These are phyloP conservation scores for Ailuropoda melanoleuca DNA, from an alignment of 2,113 vertebrate genomes.

Conservation along the genomic window DNA sequence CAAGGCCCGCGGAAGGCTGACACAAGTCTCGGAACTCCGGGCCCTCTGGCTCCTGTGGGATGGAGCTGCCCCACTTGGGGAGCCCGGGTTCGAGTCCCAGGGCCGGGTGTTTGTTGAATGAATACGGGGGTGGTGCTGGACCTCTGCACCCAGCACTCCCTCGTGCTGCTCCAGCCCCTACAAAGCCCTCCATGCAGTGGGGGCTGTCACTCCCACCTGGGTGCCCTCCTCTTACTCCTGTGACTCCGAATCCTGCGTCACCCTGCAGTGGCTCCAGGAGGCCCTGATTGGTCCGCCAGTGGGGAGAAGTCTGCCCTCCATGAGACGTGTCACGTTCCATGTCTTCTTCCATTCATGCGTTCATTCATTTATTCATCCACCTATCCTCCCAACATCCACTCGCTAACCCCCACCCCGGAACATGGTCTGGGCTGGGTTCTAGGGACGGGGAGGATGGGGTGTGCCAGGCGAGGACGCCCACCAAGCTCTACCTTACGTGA, in stretches of 20 bases:
- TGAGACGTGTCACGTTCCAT: rapidly evolving
- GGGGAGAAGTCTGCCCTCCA: neutral
- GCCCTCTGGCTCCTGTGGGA: rapidly evolving
- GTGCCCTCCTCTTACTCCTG: no score
- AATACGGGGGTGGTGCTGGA: rapidly evolving
- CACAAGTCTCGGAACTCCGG: neutral
- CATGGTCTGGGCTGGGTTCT: neutral
- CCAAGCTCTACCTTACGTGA: neutral
- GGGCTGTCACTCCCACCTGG: neutral
- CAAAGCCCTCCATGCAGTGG: rapidly evolving
- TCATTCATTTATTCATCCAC: no score
- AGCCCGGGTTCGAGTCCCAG: neutral
- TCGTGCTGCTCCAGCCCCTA: neutral
- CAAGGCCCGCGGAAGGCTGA: neutral
- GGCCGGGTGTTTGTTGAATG: neutral
- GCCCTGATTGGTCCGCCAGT: neutral
- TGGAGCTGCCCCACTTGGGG: neutral
- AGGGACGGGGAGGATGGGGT: neutral
- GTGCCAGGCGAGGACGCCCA: rapidly evolving
- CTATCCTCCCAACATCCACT: neutral
- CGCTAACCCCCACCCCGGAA: neutral
- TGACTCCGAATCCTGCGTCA: no score
- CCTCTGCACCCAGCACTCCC: neutral
- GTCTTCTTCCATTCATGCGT: neutral
- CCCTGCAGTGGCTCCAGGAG: neutral